A percentile compares a stretch with the other conserved stretches of the same genome.
Conservation (phyloP, 2,888 invertebrate species). For the Nymphalis urticae region DNA sequence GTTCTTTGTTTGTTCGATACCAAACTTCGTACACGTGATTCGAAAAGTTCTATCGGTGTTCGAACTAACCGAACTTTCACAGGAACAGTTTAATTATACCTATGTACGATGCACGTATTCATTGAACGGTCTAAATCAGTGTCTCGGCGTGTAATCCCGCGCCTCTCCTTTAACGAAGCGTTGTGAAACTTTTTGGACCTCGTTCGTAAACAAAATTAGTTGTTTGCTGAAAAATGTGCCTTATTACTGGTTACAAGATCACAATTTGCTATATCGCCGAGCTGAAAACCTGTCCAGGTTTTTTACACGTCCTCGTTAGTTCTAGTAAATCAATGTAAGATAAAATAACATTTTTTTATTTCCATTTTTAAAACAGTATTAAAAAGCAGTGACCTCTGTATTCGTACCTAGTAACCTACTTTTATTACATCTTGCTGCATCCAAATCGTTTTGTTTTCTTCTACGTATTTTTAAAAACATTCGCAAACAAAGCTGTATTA, state of each 20-base stretch:
- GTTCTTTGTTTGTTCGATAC: slow-evolving; percentile 36
- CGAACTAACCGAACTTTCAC: slow-evolving; percentile 26
- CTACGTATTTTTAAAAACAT: no score
- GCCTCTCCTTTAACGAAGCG: slow-evolving; percentile 71
- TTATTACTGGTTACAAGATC: slow-evolving; percentile 33
- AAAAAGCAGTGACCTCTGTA: no score
- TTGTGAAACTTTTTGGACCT: slow-evolving; percentile 67
- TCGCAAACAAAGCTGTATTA: no score
- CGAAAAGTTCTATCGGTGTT: slow-evolving; percentile 35
- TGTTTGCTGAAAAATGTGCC: slow-evolving; percentile 44
- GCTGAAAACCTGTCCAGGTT: slow-evolving; percentile 50
- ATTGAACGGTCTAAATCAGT: slow-evolving; percentile 56
- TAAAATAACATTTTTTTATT: neutral
- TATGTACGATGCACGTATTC: slow-evolving; percentile 40
- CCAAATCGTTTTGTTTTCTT: no score
- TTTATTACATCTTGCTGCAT: no score
- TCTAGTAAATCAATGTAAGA: slow-evolving; percentile 20
- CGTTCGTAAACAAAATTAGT: slow-evolving; percentile 59
- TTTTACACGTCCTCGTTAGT: slow-evolving; percentile 53
- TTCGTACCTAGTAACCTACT: no score
- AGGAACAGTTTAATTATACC: slow-evolving; percentile 37
- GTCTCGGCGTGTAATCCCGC: slow-evolving; percentile 63
- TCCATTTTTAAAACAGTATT: no score
- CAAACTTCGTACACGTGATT: slow-evolving; percentile 32
- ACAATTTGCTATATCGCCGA: neutral